Evolutionary conservation across 2,888 invertebrate genomes (phyloP), one percentile per base, ranked within the genome.

Genomic region (Pemphredon lugubris): DNA sequence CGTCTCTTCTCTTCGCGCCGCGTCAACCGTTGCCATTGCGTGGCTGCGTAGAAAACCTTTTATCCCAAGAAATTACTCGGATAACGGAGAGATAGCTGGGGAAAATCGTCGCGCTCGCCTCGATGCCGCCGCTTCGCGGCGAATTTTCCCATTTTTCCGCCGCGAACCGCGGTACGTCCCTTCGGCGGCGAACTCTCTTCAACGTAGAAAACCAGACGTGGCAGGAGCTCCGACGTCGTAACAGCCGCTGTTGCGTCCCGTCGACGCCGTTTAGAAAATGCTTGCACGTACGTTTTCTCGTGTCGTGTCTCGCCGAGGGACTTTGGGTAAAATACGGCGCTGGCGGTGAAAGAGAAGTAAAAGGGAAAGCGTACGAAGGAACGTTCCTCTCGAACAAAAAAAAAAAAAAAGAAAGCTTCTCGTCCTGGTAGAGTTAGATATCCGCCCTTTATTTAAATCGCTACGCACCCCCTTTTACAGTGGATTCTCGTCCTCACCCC

Each of bases 71-170:
- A 73, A 81, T 81, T 76, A 79, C 72, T 61, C 60, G 40, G 72
- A 72, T 69, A 44, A 44, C 65, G 26, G 21, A 47, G 64, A 40
- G 72, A 72, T 69, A 44, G 47, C 65, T 26, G 21, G 50, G 47
- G 66, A 69, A 66, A 74, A 74, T 74, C 65, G 45, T 66, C 75
- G 75, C 60, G n/a, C n/a, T n/a, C n/a, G n/a, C n/a, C n/a, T n/a
- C n/a, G n/a, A n/a, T n/a, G n/a, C 47, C 44, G 42, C 9, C 23
- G 37, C 55, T n/a, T n/a, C 2, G 20, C n/a, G 13, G 34, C 16
- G 20, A 47, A 34, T 26, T 58, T 64, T 55, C 58, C n/a, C 57
- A 64, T 61, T 61, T 70, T 39, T 11, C 16, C 20, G 23, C 21
- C 39, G 16, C n/a, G 26, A 7, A 26, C n/a, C 30, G 11, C n/a